Evolutionary conservation across 2,888 invertebrate genomes (phyloP), one percentile per base, ranked within the genome.

Genomic region (Cerceris rybyensis): DNA sequence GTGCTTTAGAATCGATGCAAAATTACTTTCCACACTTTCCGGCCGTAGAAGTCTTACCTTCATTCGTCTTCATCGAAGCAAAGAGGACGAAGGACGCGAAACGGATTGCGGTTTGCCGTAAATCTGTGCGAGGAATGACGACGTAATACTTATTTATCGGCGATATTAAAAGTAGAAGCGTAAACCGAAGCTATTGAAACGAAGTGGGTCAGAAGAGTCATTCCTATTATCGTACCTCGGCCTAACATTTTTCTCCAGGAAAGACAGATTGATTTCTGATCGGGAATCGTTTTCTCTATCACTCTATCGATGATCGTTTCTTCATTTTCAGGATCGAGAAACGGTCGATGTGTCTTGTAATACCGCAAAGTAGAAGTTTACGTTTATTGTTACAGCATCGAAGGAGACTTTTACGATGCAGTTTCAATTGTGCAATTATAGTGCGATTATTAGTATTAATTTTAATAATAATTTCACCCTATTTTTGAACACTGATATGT

Each of bases 141-240:
- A 80, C 74, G 81, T 61, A 80, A 85, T 63, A 66, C 79, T 83
- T 87, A 84, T 81, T 82, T 82, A 84, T 85, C 77, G 78, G 41
- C 70, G 86, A 85, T 85, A 84, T 80, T 75, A 81, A 84, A 28
- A 16, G 66, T 72, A 68, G 49, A 55, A 65, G 75, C 70, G 67
- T 71, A 71, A 75, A 72, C 68, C 64, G 60, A 58, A 64, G 77
- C 73, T 60, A 69, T 74, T 55, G 73, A 61, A 41, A 6, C 7
- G 42, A 39, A 81, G 71, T 86, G 75, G 86, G 86, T 85, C 83
- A 79, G 16, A 28, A 28, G 60, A 78, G 85, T 85, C 85, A 86
- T 83, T 85, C 69, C 86, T 82, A 86, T 86, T 86, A 86, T 78
- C 83, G 76, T 70, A 68, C 59, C 61, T 67, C 70, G 52, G 28